phyloP scores from a whole-genome alignment of 2,113 vertebrate genomes.

The Pica pica region DNA sequence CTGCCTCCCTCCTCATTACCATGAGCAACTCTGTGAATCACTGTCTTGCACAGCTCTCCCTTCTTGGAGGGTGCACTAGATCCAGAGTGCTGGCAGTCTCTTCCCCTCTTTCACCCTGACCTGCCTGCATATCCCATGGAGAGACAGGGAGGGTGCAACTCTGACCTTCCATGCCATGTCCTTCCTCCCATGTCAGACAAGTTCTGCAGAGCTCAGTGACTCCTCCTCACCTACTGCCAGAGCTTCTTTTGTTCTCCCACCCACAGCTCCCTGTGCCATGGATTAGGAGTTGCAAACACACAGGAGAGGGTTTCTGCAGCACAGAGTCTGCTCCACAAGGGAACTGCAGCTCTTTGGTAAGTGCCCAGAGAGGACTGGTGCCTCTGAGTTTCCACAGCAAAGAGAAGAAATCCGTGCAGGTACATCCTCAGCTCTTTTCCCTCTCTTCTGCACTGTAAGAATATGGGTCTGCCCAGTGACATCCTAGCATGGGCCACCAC shows the following conservation, averaged over 20 bases:
- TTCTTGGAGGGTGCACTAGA: background rate
- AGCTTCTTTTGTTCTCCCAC: background rate
- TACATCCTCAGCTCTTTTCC: background rate
- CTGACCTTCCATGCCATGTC: fast-evolving
- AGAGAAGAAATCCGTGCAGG: background rate
- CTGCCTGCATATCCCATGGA: fast-evolving
- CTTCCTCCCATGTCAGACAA: background rate
- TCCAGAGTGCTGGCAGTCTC: background rate
- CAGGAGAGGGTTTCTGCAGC: background rate
- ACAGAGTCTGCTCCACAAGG: background rate
- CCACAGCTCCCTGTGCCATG: background rate
- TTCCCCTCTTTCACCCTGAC: background rate
- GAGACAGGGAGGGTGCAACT: background rate
- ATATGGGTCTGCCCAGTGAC: background rate
- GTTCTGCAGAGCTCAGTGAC: background rate
- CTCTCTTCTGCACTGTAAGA: background rate
- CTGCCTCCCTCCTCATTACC: background rate
- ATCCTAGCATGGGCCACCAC: background rate
- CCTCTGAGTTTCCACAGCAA: background rate
- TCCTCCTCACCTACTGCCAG: background rate
- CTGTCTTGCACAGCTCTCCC: background rate
- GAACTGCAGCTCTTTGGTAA: background rate
- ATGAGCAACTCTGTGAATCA: background rate
- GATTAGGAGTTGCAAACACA: background rate
- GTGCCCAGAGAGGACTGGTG: background rate